These are phyloP conservation scores for Polypedilum vanderplanki DNA, from an alignment of 1,140 invertebrate species.

Conservation along the genomic window DNA sequence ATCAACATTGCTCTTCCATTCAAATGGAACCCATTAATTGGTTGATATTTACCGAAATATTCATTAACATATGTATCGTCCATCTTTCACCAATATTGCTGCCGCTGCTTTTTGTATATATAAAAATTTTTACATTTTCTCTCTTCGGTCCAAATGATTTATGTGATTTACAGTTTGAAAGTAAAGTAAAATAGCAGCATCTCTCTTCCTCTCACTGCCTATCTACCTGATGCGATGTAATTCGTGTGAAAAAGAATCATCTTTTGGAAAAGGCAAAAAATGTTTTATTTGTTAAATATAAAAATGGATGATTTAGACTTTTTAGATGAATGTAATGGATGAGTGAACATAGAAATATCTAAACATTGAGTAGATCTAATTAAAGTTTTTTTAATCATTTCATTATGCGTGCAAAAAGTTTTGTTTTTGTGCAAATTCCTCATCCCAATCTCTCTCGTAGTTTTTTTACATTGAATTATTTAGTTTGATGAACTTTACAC, in stretches of 20 bases:
- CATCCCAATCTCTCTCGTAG: no score
- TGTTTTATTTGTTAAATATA: background rate
- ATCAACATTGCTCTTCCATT: no score
- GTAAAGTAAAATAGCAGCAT: background rate
- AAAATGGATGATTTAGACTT: background rate
- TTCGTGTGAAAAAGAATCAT: no score
- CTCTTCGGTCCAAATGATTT: background rate
- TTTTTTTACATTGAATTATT: no score
- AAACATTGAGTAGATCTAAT: slow-evolving; percentile 19
- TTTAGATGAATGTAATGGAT: background rate
- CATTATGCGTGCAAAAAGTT: no score
- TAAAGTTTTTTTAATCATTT: background rate
- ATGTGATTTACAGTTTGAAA: slow-evolving; percentile 13
- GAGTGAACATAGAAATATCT: slow-evolving; percentile 1
- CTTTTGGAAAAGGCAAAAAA: no score
- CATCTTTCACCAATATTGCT: background rate
- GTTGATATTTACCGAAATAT: background rate
- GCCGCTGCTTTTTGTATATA: background rate
- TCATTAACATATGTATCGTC: slow-evolving; percentile 18
- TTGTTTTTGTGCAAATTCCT: no score
- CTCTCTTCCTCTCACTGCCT: background rate
- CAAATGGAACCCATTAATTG: background rate
- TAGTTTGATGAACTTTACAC: no score
- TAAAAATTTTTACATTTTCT: background rate
- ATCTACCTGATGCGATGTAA: no score